Evolutionary conservation across 1,140 invertebrate species (phyloP), one percentile per base, ranked within the genome.

Genomic region (Schlechtendalia chinensis): DNA sequence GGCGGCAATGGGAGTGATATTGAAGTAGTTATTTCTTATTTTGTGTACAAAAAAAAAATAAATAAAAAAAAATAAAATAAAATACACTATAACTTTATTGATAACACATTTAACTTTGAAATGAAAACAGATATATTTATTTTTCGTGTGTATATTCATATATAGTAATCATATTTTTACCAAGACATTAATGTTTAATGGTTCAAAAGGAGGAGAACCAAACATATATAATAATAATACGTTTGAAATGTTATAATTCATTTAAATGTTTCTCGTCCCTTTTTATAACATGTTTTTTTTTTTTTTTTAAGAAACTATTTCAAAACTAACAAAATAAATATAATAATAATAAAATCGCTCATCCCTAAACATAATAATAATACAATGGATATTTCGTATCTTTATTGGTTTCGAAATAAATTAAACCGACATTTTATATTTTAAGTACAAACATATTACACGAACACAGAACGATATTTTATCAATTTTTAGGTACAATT

Each of bases 261-360:
- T 65, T n/a, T 39, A 22, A 12, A 67, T 67, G 63, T 45, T 45
- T 39, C 63, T n/a, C n/a, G 19, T 45, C 29, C 63, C 8, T 45
- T 67, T 67, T 39, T 12, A 22, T 22, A 45, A 67, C 19, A n/a
- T 39, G n/a, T 45, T n/a, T 8, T 39, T 39, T 39, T n/a, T 8
- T 39, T 39, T 39, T 67, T 39, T 67, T 14, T 8, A 39, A 39
- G 3, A 45, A 45, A 39, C 32, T 39, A 67, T 39, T 32, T 39
- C n/a, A 19, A 1, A n/a, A 45, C 32, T 39, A 19, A 12, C n/a
- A 67, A 67, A 39, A 14, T 11, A 67, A 67, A 67, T 67, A 39
- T 39, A 39, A 67, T 32, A 65, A 65, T 19, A 67, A 67, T 67
- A 67, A 67, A 67, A 22, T 67, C 11, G 32, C 19, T n/a, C 19